A percentile compares a stretch with the other conserved stretches of the same genome.
phyloP scores from a whole-genome alignment of 2,888 invertebrate species.

The Torymus texanus region DNA sequence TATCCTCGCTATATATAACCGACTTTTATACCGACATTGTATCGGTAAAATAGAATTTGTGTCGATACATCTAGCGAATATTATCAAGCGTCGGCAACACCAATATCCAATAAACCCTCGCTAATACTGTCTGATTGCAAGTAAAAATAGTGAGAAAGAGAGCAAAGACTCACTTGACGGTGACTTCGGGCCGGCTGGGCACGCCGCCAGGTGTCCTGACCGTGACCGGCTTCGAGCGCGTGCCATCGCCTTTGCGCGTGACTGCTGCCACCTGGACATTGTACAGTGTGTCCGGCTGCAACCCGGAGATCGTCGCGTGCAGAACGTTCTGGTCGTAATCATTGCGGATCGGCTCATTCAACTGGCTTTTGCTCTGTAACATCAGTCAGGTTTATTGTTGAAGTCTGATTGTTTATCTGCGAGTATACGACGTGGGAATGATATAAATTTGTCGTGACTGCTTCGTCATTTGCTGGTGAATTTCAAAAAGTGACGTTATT shows the following conservation, averaged over 20 bases:
- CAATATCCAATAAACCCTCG: no score
- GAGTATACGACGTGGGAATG: no score
- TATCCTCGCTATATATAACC: no score
- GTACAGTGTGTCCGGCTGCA: conserved; percentile 97
- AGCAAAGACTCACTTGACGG: conserved; percentile 81
- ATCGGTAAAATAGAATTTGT: no score
- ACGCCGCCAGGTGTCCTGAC: conserved; percentile 96
- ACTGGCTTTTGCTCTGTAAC: conserved; percentile 81
- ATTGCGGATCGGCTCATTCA: conserved; percentile 90
- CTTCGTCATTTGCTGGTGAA: no score
- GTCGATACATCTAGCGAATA: no score
- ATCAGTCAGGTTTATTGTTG: not conserved
- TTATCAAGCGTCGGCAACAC: no score
- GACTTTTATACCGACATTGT: no score
- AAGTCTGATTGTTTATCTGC: not conserved
- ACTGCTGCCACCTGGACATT: conserved; percentile 96
- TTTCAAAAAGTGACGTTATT: no score
- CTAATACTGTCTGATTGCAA: no score
- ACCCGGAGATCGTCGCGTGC: conserved; percentile 89
- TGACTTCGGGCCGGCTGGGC: conserved; percentile 88
- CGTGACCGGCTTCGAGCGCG: conserved; percentile 89
- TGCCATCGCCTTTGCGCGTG: conserved; percentile 97
- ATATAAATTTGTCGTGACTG: no score
- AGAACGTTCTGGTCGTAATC: conserved; percentile 83
- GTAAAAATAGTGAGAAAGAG: not conserved